Evolutionary conservation across 1,140 invertebrate genomes (phyloP).

Genomic region (Arctopsyche grandis): DNA sequence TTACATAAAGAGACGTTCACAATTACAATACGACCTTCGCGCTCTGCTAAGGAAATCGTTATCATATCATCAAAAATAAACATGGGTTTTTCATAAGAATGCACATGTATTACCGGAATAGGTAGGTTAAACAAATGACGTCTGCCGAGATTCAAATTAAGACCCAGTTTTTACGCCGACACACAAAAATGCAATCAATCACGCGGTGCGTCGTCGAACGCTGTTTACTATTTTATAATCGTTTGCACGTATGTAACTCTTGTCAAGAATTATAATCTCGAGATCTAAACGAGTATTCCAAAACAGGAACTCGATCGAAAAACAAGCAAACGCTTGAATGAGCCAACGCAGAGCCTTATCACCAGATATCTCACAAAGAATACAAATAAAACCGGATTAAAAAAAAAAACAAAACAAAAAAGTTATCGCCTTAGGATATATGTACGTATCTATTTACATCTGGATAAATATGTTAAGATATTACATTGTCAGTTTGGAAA

Average conservation of each 20-base stretch:
- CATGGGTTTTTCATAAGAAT: no score
- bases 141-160: no score
- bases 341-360: slow-evolving; percentile 20
- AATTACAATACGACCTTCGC: no score
- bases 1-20: no score
- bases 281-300: slow-evolving; percentile 7
- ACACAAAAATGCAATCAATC: no score
- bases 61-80: no score
- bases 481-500: background rate
- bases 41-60: no score
- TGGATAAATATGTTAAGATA: background rate
- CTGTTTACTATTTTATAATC: background rate
- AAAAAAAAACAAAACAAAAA: background rate
- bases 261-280: background rate
- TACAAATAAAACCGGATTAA: slow-evolving; percentile 8
- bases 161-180: no score
- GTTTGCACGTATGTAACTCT: background rate
- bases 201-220: no score
- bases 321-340: slow-evolving; percentile 10
- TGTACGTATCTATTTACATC: background rate
- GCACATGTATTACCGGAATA: no score
- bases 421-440: background rate
- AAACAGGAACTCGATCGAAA: slow-evolving; percentile 14
- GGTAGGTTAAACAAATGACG: no score
- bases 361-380: background rate